Evolutionary conservation across 2,113 vertebrate species (phyloP).

Genomic region (Notothenia coriiceps): DNA sequence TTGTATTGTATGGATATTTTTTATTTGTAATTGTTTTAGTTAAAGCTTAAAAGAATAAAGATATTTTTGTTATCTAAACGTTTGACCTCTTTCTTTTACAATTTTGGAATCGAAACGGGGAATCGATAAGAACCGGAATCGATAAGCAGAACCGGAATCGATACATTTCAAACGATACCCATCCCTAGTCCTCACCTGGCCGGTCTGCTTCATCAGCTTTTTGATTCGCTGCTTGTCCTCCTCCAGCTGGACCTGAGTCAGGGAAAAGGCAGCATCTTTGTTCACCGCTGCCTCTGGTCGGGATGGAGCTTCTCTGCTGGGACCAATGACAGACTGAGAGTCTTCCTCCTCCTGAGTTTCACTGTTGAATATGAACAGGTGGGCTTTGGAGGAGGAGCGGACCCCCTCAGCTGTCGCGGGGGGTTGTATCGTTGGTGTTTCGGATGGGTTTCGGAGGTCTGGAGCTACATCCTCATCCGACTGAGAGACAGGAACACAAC

Average conservation of each 20-base stretch:
- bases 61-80: no score
- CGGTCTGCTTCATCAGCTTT: constrained; percentile 85
- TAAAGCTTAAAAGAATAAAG: no score
- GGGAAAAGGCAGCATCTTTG: constrained; percentile 17
- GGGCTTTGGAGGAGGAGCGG: constrained; percentile 48
- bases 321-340: constrained; percentile 31
- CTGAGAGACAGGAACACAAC: constrained; percentile 31
- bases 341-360: constrained; percentile 74
- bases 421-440: background rate
- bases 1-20: no score
- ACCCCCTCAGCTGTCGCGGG: background rate
- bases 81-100: no score
- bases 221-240: constrained; percentile 78
- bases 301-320: background rate
- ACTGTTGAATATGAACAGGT: constrained; percentile 79
- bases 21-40: no score
- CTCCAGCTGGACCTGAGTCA: constrained; percentile 71
- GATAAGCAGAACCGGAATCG: no score
- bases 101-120: no score
- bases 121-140: no score
- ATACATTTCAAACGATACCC: no score
- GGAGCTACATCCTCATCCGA: constrained; percentile 30
- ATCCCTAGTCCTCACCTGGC: constrained; percentile 60
- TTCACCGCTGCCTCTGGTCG: background rate
- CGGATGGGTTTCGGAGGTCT: constrained; percentile 12